Percentiles rank a stretch among this genome's conserved stretches.
These are phyloP conservation scores for Molanna angustata DNA, from an alignment of 2,888 invertebrate genomes.

Conservation along the genomic window DNA sequence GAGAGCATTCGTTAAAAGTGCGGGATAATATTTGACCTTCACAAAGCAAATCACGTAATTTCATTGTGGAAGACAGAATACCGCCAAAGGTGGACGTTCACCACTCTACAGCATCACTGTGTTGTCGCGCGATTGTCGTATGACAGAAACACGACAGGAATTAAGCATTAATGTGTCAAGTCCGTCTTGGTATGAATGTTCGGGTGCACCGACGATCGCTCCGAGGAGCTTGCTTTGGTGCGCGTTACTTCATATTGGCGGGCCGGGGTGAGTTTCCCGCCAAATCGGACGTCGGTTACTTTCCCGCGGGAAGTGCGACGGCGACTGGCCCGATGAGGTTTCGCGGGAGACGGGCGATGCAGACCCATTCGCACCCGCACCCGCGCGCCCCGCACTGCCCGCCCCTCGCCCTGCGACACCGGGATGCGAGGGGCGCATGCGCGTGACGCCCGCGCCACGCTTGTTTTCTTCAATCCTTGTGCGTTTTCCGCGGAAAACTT, in stretches of 20 bases:
- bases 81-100: no score
- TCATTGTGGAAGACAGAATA: constrained; percentile 23
- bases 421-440: background rate
- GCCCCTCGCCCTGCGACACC: constrained; percentile 3
- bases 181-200: no score
- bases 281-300: constrained; percentile 5
- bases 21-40: constrained; percentile 20
- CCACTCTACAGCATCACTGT: constrained; percentile 9
- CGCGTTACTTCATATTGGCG: constrained; percentile 11
- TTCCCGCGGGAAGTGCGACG: constrained; percentile 12
- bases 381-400: background rate
- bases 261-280: constrained; percentile 13
- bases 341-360: constrained; percentile 6
- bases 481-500: no score
- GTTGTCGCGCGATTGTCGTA: constrained; percentile 10
- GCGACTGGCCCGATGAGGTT: constrained; percentile 9
- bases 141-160: no score
- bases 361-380: background rate
- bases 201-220: no score
- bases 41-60: constrained; percentile 17
- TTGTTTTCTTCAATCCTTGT: no score
- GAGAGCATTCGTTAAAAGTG: constrained; percentile 7
- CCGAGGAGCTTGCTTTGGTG: no score
- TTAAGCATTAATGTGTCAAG: no score
- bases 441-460: background rate